These are phyloP conservation scores for Enteromius paludinosus DNA, from an alignment of 2,797 vertebrate species.

Conservation along the genomic window DNA sequence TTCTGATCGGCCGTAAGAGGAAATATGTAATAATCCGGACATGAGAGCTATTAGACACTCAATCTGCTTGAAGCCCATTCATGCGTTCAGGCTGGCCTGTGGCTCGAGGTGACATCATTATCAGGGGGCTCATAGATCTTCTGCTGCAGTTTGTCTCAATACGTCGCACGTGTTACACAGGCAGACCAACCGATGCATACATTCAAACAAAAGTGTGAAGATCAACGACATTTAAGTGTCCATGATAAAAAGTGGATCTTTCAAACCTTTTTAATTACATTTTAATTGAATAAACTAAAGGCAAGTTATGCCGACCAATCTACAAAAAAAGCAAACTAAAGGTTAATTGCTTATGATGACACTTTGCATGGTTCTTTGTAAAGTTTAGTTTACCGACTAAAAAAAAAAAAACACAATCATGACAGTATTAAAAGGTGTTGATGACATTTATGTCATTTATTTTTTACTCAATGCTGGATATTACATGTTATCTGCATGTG, in stretches of 20 bases:
- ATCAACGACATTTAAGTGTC: neutral
- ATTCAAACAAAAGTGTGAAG: conserved; percentile 1
- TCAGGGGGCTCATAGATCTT: conserved; percentile 50
- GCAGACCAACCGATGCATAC: conserved; percentile 21
- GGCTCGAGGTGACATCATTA: conserved; percentile 58
- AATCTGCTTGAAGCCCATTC: conserved; percentile 62
- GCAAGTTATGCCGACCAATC: neutral
- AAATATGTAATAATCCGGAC: conserved; percentile 54
- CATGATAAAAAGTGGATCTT: neutral
- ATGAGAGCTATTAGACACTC: conserved; percentile 59
- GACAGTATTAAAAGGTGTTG: conserved; percentile 7
- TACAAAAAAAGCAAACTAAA: neutral
- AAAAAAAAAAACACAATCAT: neutral
- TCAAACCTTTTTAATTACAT: neutral
- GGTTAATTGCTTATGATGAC: neutral
- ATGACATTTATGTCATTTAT: conserved; percentile 13
- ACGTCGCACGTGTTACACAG: neutral
- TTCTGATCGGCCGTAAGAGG: conserved; percentile 26
- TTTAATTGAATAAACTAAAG: neutral
- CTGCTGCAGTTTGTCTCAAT: conserved; percentile 43
- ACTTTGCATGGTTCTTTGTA: neutral
- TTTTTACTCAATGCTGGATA: conserved; percentile 9
- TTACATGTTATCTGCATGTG: conserved; percentile 18
- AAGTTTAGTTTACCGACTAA: too few species aligned
- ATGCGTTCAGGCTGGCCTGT: conserved; percentile 48